Base-by-base conservation (phyloP, 2,113 vertebrate species). In the Tretioscincus oriximinensis region DNA sequence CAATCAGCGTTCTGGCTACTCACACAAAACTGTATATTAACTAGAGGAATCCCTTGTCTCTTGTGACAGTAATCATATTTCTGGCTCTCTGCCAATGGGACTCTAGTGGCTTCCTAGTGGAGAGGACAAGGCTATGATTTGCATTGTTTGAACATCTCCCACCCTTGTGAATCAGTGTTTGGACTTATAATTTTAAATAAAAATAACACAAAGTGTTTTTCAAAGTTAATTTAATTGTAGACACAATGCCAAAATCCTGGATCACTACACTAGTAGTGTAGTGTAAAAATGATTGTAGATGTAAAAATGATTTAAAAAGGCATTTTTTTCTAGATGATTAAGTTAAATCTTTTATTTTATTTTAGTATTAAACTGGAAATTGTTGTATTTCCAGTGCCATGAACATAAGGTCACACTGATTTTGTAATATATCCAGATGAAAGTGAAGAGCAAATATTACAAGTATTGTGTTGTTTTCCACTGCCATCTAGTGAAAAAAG, bases 401-500 rank as follows among this genome's bases (percentile, higher is more conserved):
- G n/a, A 28, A 71, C 74, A 24, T 26, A 49, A 72, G 11, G 4
- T 1, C 7, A 0, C 3, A 0, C 1, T 29, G 35, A 22, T 83
- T 58, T 68, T 49, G 69, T 47, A 6, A 66, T 22, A 2, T 2
- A 78, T 67, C 26, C 75, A 7, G 12, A 51, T 0, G 1, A 80
- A 73, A 49, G 35, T 24, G 29, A 77, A n/a, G 22, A 70, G 14
- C 7, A 7, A 78, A 58, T 58, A 58, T 51, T 51, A 11, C 83
- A 88, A 73, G 82, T 89, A 82, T 58, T 58, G 76, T 35, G 35
- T 76, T 81, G 54, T 80, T 85, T 88, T 83, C 78, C 92, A 77
- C 90, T 90, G 88, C 91, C 92, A 91, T 87, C 92, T 93, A 84
- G 91, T 92, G 92, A 91, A 84, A 88, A n/a, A 63, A 79, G 68